Conservation (phyloP, 2,113 vertebrate species). For the Irena cyanogastra region DNA sequence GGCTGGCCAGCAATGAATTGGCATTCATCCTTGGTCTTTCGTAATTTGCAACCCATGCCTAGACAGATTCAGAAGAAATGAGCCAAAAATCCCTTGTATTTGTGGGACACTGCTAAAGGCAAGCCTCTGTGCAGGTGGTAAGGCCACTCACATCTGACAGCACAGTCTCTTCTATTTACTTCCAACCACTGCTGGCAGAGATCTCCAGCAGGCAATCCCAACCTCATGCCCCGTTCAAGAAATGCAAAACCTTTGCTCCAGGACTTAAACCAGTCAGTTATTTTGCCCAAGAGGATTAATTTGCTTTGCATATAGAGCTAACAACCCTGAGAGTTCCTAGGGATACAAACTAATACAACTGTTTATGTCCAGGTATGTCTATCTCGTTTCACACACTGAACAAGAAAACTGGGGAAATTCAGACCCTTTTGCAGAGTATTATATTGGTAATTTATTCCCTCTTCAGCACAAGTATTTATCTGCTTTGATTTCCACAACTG, state of each 20-base stretch:
- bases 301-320: background rate
- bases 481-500: background rate
- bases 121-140: background rate
- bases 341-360: background rate
- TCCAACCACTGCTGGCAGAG: background rate
- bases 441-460: background rate
- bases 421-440: background rate
- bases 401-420: background rate
- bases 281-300: background rate
- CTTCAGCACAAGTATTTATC: background rate
- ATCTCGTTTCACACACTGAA: background rate
- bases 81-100: background rate
- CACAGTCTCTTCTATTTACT: background rate
- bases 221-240: background rate
- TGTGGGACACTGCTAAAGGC: background rate
- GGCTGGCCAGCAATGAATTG: conserved; percentile 87
- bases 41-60: conserved; percentile 92
- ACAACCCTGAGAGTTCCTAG: background rate
- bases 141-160: background rate
- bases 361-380: background rate
- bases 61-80: background rate
- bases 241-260: background rate
- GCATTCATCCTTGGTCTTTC: conserved; percentile 86
- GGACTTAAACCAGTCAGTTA: background rate
- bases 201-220: background rate